Base-by-base conservation (phyloP, 2,113 vertebrate species). In the Hyaena hyaena region DNA sequence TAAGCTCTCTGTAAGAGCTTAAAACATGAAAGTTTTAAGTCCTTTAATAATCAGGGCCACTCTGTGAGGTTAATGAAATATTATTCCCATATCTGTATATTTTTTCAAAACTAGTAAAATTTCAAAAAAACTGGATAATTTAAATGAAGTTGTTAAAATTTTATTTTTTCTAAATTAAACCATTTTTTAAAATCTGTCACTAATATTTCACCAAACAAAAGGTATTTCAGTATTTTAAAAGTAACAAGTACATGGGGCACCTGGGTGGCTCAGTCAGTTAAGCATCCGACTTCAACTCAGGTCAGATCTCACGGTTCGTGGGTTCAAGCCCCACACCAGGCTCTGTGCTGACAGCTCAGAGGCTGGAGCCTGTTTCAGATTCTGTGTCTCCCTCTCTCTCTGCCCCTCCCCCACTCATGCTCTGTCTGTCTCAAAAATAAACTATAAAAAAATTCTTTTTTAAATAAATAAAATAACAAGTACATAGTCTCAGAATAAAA, bases 141-240 rank as follows among this genome's bases (percentile, higher is more conserved):
- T 76, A 84, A 92, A 73, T 65, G 16, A 23, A 39, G 17, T 16
- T 79, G 24, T 21, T 55, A 48, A 79, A n/a, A n/a, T 83, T 71
- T 66, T 80, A n/a, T 88, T 63, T 96, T 92, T 73, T 35, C 24
- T 28, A 77, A 87, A 48, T 55, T 55, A 74, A 79, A 71, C 2
- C 3, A 55, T 69, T 84, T 90, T 68, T 31, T 83, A 76, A 63
- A 74, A 76, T 69, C 10, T 88, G 16, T 76, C n/a, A 48, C 71
- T 71, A 80, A 8, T 82, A 73, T 71, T 91, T 91, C 69, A 94
- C 73, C 81, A 58, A 89, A 77, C 68, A 91, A 93, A 66, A 71
- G 17, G 39, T 12, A 76, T 31, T 45, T 85, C 55, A 96, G 53
- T 77, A 81, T 81, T 85, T 68, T n/a, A 43, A 89, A 81, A 95